These are phyloP conservation scores for Macrotus californicus DNA, from an alignment of 2,113 vertebrate genomes.

Conservation along the genomic window DNA sequence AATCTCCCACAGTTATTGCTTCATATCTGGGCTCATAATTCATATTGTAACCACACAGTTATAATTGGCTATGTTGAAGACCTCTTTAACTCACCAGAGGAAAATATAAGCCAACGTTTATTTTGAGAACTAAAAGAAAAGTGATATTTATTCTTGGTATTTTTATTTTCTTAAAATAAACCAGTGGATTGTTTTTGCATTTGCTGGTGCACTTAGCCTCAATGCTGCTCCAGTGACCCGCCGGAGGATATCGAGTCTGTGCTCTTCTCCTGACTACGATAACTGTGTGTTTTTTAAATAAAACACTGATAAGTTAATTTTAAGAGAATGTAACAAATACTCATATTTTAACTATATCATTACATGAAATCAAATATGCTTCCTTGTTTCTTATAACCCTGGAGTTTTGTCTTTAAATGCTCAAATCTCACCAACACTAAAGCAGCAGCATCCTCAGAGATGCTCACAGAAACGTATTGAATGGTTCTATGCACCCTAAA, in stretches of 20 bases:
- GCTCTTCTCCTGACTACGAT: background rate
- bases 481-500: background rate
- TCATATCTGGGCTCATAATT: constrained; percentile 20
- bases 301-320: background rate
- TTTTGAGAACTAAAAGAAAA: constrained; percentile 49
- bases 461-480: background rate
- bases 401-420: background rate
- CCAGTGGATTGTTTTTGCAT: background rate
- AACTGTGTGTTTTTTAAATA: background rate
- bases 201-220: background rate
- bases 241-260: background rate
- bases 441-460: background rate
- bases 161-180: constrained; percentile 43
- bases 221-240: background rate
- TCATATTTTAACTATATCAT: background rate
- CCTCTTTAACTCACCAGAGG: constrained; percentile 4
- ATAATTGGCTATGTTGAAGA: background rate
- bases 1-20: background rate
- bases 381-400: background rate
- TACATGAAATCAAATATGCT: background rate
- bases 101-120: constrained; percentile 33
- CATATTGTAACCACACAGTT: background rate
- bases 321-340: background rate
- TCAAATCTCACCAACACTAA: background rate
- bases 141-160: constrained; percentile 27